phyloP scores from a whole-genome alignment of 2,888 invertebrate genomes.

The Ormyrus nitidulus region DNA sequence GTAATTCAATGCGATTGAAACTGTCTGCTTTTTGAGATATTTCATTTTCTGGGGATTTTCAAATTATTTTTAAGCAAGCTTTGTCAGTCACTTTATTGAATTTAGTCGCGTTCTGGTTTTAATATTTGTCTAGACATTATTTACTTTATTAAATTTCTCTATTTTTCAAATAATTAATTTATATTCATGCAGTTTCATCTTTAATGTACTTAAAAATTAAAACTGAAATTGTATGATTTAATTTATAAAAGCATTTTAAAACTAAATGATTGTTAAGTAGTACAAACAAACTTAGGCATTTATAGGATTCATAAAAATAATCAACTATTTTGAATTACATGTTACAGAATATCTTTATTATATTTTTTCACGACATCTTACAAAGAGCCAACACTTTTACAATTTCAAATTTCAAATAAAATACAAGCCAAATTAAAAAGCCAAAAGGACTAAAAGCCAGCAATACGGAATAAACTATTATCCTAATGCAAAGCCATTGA shows the following conservation, averaged over 20 bases:
- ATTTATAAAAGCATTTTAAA: too few relatives aligned
- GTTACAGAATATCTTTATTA: constrained; percentile 3
- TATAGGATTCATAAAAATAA: background rate
- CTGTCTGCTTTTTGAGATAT: background rate
- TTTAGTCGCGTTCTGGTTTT: too few relatives aligned
- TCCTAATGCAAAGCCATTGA: background rate
- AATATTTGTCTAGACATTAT: too few relatives aligned
- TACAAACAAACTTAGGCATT: too few relatives aligned
- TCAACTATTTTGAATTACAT: background rate
- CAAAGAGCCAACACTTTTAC: constrained; percentile 1
- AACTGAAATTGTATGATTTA: too few relatives aligned
- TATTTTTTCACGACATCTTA: constrained; percentile 13
- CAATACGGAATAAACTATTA: background rate
- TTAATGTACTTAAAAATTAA: too few relatives aligned
- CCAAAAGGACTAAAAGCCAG: background rate
- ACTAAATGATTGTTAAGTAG: too few relatives aligned
- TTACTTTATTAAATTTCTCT: too few relatives aligned
- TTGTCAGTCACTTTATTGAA: too few relatives aligned
- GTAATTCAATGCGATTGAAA: constrained; percentile 8
- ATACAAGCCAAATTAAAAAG: background rate
- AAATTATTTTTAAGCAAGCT: background rate
- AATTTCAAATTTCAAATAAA: constrained; percentile 20
- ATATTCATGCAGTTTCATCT: too few relatives aligned
- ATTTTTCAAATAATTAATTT: too few relatives aligned
- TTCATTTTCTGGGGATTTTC: background rate